These are phyloP conservation scores for Leucophenga varia DNA, from an alignment of 1,140 invertebrate species.

Conservation along the genomic window DNA sequence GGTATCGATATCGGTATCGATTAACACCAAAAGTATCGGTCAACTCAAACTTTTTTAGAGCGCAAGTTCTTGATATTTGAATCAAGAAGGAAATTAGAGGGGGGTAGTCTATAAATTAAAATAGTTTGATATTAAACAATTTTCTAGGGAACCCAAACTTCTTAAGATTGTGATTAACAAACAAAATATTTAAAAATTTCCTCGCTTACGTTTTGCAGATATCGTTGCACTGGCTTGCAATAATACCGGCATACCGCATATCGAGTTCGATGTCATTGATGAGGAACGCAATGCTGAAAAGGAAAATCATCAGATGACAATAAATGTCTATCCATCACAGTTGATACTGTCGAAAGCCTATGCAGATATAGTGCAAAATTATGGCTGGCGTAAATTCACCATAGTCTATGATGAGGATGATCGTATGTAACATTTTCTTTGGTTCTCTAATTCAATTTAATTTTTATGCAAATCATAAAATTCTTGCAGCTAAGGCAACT, in stretches of 20 bases:
- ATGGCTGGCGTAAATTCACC: conserved; percentile 77
- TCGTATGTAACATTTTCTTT: conserved; percentile 37
- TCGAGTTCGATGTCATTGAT: conserved; percentile 64
- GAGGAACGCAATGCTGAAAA: conserved; percentile 55
- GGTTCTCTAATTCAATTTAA: neutral
- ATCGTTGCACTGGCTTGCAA: conserved; percentile 68
- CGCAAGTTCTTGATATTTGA: too few species aligned
- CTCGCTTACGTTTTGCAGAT: conserved; percentile 17
- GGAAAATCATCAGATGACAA: conserved; percentile 56
- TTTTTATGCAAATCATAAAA: neutral
- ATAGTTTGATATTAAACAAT: too few species aligned
- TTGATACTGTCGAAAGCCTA: conserved; percentile 70
- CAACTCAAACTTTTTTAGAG: too few species aligned
- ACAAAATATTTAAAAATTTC: neutral
- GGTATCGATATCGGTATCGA: too few species aligned
- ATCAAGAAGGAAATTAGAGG: too few species aligned
- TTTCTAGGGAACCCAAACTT: too few species aligned
- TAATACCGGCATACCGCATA: conserved; percentile 67
- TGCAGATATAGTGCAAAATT: conserved; percentile 69
- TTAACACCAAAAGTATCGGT: too few species aligned
- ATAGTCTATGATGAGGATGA: conserved; percentile 80
- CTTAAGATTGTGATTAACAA: neutral
- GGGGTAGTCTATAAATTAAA: too few species aligned
- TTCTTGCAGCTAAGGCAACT: conserved; percentile 22
- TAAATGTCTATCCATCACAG: conserved; percentile 75